Conservation (phyloP, 1,140 invertebrate species). For the Oryzaephilus surinamensis region DNA sequence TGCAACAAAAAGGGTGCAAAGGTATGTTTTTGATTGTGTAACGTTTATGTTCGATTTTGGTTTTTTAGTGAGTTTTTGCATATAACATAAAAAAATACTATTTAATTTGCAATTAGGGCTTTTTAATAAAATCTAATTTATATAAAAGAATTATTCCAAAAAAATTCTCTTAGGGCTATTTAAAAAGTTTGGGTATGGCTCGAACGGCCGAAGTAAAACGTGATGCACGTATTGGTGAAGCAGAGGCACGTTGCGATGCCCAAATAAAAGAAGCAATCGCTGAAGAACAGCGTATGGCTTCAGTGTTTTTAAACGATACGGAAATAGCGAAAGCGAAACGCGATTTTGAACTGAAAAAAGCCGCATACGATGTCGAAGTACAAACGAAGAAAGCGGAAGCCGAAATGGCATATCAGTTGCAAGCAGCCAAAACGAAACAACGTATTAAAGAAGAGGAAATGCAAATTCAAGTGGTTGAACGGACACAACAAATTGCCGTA, state of each 20-base stretch:
- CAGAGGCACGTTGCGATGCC: slow-evolving; percentile 81
- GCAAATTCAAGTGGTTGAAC: slow-evolving; percentile 86
- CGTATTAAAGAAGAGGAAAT: slow-evolving; percentile 94
- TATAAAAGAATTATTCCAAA: not conserved
- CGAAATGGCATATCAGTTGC: slow-evolving; percentile 86
- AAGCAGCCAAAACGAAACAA: slow-evolving; percentile 93
- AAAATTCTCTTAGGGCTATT: slow-evolving; percentile 57
- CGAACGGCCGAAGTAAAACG: slow-evolving; percentile 93
- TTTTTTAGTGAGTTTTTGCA: not conserved
- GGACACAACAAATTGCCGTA: slow-evolving; percentile 83
- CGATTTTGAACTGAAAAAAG: slow-evolving; percentile 96
- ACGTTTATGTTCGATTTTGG: slow-evolving; percentile 5
- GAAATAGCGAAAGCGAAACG: slow-evolving; percentile 93
- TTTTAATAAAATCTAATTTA: not conserved
- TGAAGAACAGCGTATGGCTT: slow-evolving; percentile 91
- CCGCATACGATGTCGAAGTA: slow-evolving; percentile 93
- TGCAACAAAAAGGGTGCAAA: slow-evolving; percentile 41
- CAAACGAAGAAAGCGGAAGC: slow-evolving; percentile 91
- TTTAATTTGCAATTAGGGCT: not conserved
- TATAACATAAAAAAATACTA: too few relatives aligned
- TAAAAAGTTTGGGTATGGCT: slow-evolving; percentile 91
- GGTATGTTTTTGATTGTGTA: slow-evolving; percentile 32
- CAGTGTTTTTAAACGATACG: slow-evolving; percentile 83
- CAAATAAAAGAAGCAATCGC: slow-evolving; percentile 89
- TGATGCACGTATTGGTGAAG: slow-evolving; percentile 92